Evolutionary conservation across 2,888 invertebrate species (phyloP).

Genomic region (Lepidochrysops patricia): DNA sequence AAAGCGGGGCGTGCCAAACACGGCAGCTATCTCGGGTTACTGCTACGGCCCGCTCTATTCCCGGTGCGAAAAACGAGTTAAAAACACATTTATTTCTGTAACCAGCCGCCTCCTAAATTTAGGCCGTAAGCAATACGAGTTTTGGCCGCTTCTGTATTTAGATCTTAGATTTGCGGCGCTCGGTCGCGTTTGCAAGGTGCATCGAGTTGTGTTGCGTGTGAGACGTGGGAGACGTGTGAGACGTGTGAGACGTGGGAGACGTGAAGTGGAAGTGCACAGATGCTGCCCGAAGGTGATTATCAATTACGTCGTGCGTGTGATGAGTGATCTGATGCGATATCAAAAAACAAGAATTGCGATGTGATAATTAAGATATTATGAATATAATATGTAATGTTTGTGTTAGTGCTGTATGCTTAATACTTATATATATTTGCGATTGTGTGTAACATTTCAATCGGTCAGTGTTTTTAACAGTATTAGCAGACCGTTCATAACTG

Average conservation of each 20-base stretch:
- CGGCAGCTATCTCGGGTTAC: slow-evolving; percentile 71
- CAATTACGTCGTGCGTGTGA: slow-evolving; percentile 15
- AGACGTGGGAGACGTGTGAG: slow-evolving; percentile 14
- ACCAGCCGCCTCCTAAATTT: slow-evolving; percentile 69
- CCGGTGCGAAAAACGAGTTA: slow-evolving; percentile 62
- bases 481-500: too few species aligned
- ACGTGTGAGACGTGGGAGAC: slow-evolving; percentile 39
- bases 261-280: slow-evolving; percentile 37
- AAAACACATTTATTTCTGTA: slow-evolving; percentile 71
- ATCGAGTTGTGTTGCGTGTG: slow-evolving; percentile 15
- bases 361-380: too few species aligned
- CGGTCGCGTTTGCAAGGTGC: slow-evolving; percentile 19
- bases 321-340: background rate
- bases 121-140: slow-evolving; percentile 72
- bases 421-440: too few species aligned
- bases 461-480: background rate
- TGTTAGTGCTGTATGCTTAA: too few species aligned
- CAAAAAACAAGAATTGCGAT: background rate
- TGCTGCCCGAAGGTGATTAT: slow-evolving; percentile 67
- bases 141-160: slow-evolving; percentile 72
- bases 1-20: slow-evolving; percentile 66
- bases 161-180: slow-evolving; percentile 64
- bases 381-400: too few species aligned
- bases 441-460: background rate
- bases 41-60: slow-evolving; percentile 51